These are phyloP conservation scores for Falco biarmicus DNA, from an alignment of 2,797 vertebrate genomes.

Conservation along the genomic window DNA sequence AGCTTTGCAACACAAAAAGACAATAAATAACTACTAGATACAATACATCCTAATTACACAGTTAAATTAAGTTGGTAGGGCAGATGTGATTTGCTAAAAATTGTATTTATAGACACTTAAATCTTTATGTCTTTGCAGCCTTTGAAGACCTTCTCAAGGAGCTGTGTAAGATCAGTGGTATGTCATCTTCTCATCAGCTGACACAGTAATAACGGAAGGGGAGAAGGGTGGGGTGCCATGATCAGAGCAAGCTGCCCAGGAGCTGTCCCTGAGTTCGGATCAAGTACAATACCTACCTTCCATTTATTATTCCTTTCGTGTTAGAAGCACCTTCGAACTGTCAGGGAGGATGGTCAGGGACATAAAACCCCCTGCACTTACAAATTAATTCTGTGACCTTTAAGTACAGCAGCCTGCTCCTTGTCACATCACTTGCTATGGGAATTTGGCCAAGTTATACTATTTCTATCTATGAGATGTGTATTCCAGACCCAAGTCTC, in stretches of 20 bases:
- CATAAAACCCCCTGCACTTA: background rate
- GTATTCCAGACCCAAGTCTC: background rate
- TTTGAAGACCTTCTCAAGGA: conserved; percentile 80
- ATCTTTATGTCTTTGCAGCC: conserved; percentile 61
- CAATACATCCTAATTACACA: background rate
- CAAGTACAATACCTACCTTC: too few species aligned
- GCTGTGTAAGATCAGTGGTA: conserved; percentile 80
- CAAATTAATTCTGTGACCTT: background rate
- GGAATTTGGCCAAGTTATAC: background rate
- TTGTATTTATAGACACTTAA: background rate
- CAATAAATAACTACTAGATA: background rate
- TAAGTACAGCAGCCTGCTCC: background rate
- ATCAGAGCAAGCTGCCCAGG: background rate
- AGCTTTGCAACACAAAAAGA: background rate
- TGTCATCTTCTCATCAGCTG: background rate
- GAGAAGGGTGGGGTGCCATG: background rate
- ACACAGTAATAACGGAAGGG: background rate
- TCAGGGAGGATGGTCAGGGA: background rate
- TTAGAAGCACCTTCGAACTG: background rate
- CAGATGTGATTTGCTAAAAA: background rate
- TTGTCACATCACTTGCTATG: background rate
- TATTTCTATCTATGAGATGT: background rate
- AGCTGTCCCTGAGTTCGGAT: background rate
- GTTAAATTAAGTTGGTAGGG: background rate
- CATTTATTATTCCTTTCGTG: background rate